phyloP scores from a whole-genome alignment of 2,797 vertebrate genomes.

The Pteronotus mesoamericanus region DNA sequence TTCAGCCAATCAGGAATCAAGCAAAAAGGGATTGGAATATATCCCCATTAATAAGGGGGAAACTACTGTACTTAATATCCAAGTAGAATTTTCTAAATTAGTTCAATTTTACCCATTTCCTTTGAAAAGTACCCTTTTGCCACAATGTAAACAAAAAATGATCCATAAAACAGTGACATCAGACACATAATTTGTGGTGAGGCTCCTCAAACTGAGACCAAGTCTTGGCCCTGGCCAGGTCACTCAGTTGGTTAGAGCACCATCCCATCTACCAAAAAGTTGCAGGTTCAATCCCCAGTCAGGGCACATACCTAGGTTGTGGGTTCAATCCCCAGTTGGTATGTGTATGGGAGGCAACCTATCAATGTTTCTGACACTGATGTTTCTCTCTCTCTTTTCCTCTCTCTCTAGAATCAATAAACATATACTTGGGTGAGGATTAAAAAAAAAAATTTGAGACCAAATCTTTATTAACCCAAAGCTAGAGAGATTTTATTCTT shows the following conservation, averaged over 20 bases:
- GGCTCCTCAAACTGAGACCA: conserved; percentile 44
- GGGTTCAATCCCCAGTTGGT: no score
- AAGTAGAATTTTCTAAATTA: conserved; percentile 41
- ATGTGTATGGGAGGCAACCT: no score
- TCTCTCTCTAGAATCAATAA: background rate
- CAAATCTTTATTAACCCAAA: conserved; percentile 48
- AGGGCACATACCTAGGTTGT: no score
- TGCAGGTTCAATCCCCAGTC: background rate
- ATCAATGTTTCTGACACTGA: background rate
- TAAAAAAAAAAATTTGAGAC: background rate
- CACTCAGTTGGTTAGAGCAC: background rate
- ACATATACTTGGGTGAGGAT: background rate
- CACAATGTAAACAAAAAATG: conserved; percentile 46
- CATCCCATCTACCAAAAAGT: background rate
- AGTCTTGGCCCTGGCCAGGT: background rate
- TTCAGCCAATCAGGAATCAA: background rate
- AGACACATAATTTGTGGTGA: conserved; percentile 36
- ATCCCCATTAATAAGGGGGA: background rate
- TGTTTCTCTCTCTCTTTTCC: background rate
- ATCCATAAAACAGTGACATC: conserved; percentile 15
- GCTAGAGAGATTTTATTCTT: conserved; percentile 51
- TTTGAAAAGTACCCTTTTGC: conserved; percentile 50
- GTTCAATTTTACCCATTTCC: conserved; percentile 40
- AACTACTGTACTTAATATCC: background rate
- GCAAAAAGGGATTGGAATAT: background rate